Evolutionary conservation across 2,797 vertebrate genomes (phyloP).

Genomic region (Cyprinella venusta): DNA sequence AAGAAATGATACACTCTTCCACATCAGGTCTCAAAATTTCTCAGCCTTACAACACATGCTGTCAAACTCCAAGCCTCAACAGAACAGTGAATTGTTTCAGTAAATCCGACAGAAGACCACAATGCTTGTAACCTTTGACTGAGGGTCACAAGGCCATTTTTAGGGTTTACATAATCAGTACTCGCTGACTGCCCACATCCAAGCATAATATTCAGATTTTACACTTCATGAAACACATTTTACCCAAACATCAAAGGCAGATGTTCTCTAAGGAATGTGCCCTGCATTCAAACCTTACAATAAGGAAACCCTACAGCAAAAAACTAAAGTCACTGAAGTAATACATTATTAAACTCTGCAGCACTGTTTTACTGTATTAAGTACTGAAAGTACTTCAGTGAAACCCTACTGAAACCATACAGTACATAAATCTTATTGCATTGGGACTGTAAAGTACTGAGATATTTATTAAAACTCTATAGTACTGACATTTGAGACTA

Average conservation of each 20-base stretch:
- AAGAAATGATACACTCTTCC: background rate
- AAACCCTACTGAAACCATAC: background rate
- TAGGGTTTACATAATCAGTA: slow-evolving; percentile 15
- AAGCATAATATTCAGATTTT: slow-evolving; percentile 10
- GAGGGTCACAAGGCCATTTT: background rate
- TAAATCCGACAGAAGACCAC: background rate
- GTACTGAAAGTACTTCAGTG: no score
- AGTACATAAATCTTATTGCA: background rate
- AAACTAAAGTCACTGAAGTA: background rate
- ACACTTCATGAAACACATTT: slow-evolving; percentile 19
- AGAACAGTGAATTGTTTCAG: background rate
- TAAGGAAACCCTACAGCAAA: slow-evolving; percentile 19
- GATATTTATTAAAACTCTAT: background rate
- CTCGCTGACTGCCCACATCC: background rate
- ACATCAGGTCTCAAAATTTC: background rate
- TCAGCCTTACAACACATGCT: background rate
- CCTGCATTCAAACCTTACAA: slow-evolving; percentile 23
- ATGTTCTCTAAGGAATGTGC: background rate
- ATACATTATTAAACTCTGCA: background rate
- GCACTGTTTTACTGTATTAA: no score
- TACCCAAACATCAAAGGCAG: slow-evolving; percentile 19
- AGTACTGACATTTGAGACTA: background rate
- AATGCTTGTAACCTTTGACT: slow-evolving; percentile 5
- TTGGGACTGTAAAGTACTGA: background rate
- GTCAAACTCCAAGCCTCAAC: background rate